Percentiles rank a stretch among this genome's conserved stretches.
These are phyloP conservation scores for Ciconia boyciana DNA, from an alignment of 2,113 vertebrate genomes.

Conservation along the genomic window DNA sequence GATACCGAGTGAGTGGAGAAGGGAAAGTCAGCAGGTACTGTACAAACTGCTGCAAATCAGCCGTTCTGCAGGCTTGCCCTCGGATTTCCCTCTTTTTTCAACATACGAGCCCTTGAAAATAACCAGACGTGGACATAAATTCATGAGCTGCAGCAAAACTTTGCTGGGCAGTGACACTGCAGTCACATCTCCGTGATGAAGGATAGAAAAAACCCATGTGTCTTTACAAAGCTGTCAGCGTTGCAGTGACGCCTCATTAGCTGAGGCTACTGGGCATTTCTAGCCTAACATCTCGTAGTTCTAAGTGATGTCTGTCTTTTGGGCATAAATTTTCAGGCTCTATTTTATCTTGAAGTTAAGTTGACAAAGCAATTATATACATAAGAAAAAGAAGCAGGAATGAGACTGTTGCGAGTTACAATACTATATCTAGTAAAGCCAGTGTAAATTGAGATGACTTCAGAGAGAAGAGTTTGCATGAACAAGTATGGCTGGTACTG, in stretches of 20 bases:
- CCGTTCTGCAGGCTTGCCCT: accelerated
- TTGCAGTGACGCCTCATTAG: background rate
- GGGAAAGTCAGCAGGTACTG: background rate
- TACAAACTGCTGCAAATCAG: background rate
- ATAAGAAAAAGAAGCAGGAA: background rate
- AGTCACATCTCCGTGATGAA: background rate
- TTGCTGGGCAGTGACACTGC: background rate
- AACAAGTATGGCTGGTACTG: background rate
- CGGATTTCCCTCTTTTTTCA: background rate
- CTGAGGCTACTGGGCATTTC: background rate
- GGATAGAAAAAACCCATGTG: accelerated
- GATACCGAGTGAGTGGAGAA: background rate
- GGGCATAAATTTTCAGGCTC: background rate
- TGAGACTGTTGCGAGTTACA: background rate
- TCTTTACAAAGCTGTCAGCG: background rate
- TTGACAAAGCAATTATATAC: background rate
- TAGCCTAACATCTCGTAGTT: background rate
- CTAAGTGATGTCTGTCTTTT: background rate
- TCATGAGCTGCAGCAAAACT: background rate
- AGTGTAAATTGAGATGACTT: background rate
- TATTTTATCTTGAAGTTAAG: background rate
- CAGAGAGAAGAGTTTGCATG: background rate
- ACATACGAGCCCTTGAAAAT: background rate
- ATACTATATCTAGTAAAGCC: no score
- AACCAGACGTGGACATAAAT: background rate